Percentiles rank a stretch among this genome's conserved stretches.
Evolutionary conservation across 2,888 invertebrate species (phyloP).

Genomic region (Drosophila monieri): DNA sequence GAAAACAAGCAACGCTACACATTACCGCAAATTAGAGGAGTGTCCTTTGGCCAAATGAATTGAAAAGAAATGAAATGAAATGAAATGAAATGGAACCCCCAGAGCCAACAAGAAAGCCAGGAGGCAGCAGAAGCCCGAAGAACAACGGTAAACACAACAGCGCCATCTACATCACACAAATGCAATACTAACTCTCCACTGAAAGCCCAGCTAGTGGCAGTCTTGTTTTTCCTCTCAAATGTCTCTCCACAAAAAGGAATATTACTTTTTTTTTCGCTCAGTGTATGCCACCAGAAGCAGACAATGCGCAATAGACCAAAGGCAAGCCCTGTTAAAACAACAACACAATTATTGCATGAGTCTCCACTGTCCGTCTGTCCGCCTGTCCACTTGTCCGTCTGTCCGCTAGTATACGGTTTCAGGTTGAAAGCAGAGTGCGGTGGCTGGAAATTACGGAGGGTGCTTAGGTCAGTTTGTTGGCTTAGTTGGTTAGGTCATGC

Average conservation of each 20-base stretch:
- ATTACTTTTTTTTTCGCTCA: not conserved
- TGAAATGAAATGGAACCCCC: constrained; percentile 6
- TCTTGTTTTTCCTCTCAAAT: not conserved
- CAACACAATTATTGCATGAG: constrained; percentile 37
- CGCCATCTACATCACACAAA: not conserved
- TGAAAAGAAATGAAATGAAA: constrained; percentile 26
- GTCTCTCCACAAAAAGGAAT: not conserved
- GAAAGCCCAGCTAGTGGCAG: not conserved
- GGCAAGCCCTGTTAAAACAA: constrained; percentile 31
- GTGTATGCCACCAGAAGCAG: constrained; percentile 15
- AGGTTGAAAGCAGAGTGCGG: constrained; percentile 29
- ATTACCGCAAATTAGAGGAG: constrained; percentile 64
- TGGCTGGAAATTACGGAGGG: constrained; percentile 16
- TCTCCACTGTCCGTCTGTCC: constrained; percentile 8
- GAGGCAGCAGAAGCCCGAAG: not conserved
- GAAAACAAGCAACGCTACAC: constrained; percentile 17
- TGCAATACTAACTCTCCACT: constrained; percentile 4
- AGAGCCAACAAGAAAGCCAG: constrained; percentile 1
- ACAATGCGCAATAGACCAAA: constrained; percentile 41
- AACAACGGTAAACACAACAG: constrained; percentile 29
- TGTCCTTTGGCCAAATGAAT: constrained; percentile 44
- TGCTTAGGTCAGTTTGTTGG: constrained; percentile 44
- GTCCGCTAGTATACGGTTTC: constrained; percentile 28
- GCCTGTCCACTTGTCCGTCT: not conserved
- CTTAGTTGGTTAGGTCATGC: constrained; percentile 42